Percentiles rank a stretch among this genome's conserved stretches.
These are phyloP conservation scores for Cichlasoma orientale DNA, from an alignment of 2,797 vertebrate species.

Conservation along the genomic window DNA sequence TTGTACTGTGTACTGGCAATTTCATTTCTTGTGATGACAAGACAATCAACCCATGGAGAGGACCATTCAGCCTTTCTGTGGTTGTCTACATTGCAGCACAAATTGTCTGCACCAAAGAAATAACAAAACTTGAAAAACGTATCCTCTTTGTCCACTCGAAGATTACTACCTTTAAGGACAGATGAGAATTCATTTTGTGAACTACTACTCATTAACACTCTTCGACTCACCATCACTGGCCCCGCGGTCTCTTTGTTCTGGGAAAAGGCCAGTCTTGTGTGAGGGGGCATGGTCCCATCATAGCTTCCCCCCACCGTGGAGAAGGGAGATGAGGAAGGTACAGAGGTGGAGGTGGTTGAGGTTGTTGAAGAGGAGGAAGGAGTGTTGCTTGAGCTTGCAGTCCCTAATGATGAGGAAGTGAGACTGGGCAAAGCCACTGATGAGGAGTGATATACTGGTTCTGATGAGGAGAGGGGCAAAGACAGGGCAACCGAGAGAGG, in stretches of 20 bases:
- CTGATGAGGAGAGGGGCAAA: conserved; percentile 86
- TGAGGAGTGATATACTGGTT: conserved; percentile 87
- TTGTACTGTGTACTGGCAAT: too few relatives aligned
- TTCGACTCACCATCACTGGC: conserved; percentile 83
- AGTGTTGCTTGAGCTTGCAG: conserved; percentile 69
- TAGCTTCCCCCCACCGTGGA: conserved; percentile 84
- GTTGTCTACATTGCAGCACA: too few relatives aligned
- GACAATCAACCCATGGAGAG: too few relatives aligned
- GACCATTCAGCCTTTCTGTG: too few relatives aligned
- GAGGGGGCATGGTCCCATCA: conserved; percentile 86
- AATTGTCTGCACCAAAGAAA: too few relatives aligned
- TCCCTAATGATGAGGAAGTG: conserved; percentile 80
- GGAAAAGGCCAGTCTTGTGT: conserved; percentile 81
- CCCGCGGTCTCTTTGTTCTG: conserved; percentile 83
- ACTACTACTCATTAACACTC: not conserved
- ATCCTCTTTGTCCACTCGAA: not conserved
- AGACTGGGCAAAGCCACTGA: conserved; percentile 84
- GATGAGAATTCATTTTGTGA: not conserved
- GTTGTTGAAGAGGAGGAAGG: conserved; percentile 78
- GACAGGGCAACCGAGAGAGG: conserved; percentile 87
- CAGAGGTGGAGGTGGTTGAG: conserved; percentile 74
- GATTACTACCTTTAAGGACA: not conserved
- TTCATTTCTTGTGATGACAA: too few relatives aligned
- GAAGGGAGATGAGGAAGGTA: conserved; percentile 79
- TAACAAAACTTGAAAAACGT: too few relatives aligned